Evolutionary conservation across 2,113 vertebrate species (phyloP).

Genomic region (Megaleporinus macrocephalus): DNA sequence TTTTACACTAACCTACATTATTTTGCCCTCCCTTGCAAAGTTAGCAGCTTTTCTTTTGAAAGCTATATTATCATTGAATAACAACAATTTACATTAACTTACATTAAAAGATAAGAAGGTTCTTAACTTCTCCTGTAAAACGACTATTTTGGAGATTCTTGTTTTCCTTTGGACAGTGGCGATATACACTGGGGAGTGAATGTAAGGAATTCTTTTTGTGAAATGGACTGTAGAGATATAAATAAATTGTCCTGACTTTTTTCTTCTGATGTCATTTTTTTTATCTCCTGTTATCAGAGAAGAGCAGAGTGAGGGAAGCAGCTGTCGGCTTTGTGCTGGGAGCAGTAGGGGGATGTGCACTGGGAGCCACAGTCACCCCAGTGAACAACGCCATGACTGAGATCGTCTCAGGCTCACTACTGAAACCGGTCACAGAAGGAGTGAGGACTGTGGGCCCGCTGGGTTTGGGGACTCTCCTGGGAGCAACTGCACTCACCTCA

Average conservation of each 20-base stretch:
- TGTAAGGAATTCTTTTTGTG: not conserved
- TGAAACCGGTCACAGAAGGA: conserved; percentile 66
- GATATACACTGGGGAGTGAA: not conserved
- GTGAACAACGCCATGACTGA: conserved; percentile 55
- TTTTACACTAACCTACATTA: no score
- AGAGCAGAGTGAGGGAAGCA: conserved; percentile 50
- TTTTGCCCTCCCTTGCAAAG: no score
- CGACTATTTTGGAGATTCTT: no score
- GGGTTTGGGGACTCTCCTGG: conserved; percentile 68
- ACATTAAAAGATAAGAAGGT: no score
- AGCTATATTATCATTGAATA: no score
- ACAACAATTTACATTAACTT: no score
- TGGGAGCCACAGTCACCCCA: conserved; percentile 69
- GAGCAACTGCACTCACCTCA: conserved; percentile 66
- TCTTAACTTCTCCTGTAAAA: no score
- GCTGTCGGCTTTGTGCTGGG: conserved; percentile 67
- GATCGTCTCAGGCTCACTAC: conserved; percentile 55
- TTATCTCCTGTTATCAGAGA: conserved; percentile 51
- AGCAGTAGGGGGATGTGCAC: conserved; percentile 69
- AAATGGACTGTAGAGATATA: not conserved
- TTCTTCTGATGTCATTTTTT: no score
- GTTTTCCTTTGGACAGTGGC: no score
- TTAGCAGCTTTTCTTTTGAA: no score
- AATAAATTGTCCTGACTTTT: not conserved
- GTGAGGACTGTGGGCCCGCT: conserved; percentile 67